A percentile compares a stretch with the other conserved stretches of the same genome.
phyloP scores from a whole-genome alignment of 2,797 vertebrate species.

The Phoebastria nigripes region DNA sequence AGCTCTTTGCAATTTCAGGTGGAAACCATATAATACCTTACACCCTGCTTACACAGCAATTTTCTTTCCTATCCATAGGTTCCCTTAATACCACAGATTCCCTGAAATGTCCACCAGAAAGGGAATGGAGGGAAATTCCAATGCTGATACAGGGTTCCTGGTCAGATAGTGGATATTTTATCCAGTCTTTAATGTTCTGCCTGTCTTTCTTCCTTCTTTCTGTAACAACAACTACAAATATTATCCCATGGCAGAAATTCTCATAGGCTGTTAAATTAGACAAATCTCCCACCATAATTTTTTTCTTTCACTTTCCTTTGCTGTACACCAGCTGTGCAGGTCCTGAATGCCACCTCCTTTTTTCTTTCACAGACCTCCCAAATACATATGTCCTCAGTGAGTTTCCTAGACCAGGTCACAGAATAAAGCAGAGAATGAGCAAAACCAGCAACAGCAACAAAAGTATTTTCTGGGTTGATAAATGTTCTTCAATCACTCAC shows the following conservation, averaged over 20 bases:
- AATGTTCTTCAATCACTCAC: not conserved
- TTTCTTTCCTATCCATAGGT: not conserved
- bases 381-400: fast-evolving
- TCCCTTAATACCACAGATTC: not conserved
- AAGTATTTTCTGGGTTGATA: not conserved
- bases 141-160: not conserved
- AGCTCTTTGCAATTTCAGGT: not conserved
- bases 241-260: not conserved
- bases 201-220: not conserved
- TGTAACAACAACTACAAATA: not conserved
- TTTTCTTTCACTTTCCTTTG: not conserved
- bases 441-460: not conserved
- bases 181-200: not conserved
- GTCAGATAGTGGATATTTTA: not conserved
- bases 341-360: not conserved
- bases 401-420: not conserved
- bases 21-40: not conserved
- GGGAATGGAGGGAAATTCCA: not conserved
- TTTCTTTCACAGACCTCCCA: not conserved
- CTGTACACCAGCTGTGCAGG: not conserved
- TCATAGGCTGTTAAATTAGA: not conserved
- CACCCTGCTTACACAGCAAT: not conserved
- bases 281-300: not conserved
- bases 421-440: not conserved
- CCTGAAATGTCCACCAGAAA: not conserved